Evolutionary conservation across 2,797 vertebrate species (phyloP), one percentile per base, ranked within the genome.

Genomic region (Parauchenoglanis ngamensis): DNA sequence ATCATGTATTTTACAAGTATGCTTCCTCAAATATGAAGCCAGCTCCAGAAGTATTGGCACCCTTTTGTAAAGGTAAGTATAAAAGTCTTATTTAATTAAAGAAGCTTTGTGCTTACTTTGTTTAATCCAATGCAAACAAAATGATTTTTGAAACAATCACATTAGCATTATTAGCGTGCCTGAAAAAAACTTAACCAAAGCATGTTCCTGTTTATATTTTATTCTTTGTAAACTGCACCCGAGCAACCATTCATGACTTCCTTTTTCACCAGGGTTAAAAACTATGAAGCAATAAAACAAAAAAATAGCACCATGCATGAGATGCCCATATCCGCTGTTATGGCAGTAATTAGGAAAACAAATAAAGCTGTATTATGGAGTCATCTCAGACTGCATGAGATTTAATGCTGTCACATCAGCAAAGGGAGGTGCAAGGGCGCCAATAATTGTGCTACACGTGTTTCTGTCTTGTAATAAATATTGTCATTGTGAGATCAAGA

Each of bases 1-100:
- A 77, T 77, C 46, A 86, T 70, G 46, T 56, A 63, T 67, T 56
- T 86, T 21, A 68, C 2, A 28, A 57, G 76, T 49, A 70, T 21
- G 13, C 2, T 44, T 21, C 5, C 4, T 79, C 12, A 57, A 31
- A 7, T 10, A 15, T 11, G 1, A 84, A 17, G n/a, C 31, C n/a
- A 28, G 49, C 25, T 75, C 10, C 5, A 49, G 46, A 72, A 75
- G 7, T 49, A 49, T 75, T 75, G 44, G 73, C 75, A 54, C 46
- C n/a, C 49, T 28, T 10, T 7, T 77, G 13, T 56, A 28, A 31
- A 31, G 23, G 54, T 31, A 12, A 4, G 12, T 76, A 7, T 77
- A 15, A 76, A 28, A 13, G 2, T 54, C 5, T 54, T 5, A 8
- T 54, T 15, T 77, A 19, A 35, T 35, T 35, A 10, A 28, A n/a